phyloP scores from a whole-genome alignment of 2,797 vertebrate genomes.

The Myripristis jacobus region DNA sequence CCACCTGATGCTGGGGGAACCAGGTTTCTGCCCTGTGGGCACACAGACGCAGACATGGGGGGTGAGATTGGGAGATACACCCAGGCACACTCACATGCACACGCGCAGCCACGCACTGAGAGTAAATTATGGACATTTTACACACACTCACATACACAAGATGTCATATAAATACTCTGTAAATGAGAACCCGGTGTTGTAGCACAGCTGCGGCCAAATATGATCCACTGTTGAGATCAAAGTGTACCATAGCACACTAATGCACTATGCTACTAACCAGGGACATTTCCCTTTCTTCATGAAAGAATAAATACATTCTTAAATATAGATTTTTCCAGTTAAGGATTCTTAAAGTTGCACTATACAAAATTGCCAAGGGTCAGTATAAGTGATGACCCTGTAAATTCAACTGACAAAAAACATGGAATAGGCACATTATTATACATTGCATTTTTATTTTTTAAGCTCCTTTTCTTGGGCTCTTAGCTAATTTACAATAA shows the following conservation, averaged over 20 bases:
- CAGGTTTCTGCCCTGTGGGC: conserved; percentile 94
- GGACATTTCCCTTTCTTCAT: conserved; percentile 50
- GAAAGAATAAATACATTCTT: neutral
- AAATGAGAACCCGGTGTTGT: conserved; percentile 45
- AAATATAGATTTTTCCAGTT: conserved; percentile 11
- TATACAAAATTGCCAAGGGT: no score
- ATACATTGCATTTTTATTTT: no score
- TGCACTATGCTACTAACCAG: conserved; percentile 22
- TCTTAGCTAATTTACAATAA: no score
- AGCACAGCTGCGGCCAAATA: conserved; percentile 52
- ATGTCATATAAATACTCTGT: conserved; percentile 36
- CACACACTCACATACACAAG: conserved; percentile 33
- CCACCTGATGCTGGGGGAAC: conserved; percentile 93
- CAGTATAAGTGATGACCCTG: no score
- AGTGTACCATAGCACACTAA: conserved; percentile 38
- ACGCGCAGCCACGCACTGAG: conserved; percentile 30
- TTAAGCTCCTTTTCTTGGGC: no score
- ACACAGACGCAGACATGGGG: conserved; percentile 29
- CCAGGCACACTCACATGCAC: conserved; percentile 5
- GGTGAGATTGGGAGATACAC: conserved; percentile 45
- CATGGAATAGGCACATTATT: no score
- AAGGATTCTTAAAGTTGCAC: neutral
- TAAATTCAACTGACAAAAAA: no score
- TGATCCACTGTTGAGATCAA: conserved; percentile 52
- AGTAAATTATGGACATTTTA: conserved; percentile 44